A percentile compares a stretch with the other conserved stretches of the same genome.
These are phyloP conservation scores for Xenopus petersii DNA, from an alignment of 2,797 vertebrate genomes.

Conservation along the genomic window DNA sequence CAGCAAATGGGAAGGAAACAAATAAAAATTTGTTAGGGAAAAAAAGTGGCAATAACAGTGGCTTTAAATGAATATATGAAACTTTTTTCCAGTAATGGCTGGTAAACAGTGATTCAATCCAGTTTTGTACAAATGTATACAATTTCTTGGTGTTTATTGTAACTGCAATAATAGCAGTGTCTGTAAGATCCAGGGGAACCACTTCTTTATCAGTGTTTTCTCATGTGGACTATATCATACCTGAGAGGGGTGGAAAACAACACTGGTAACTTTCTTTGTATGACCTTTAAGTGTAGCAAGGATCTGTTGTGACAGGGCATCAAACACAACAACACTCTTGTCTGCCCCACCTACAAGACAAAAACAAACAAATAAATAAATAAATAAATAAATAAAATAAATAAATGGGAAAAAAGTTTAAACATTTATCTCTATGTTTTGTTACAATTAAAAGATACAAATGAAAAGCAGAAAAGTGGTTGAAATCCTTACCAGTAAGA, in stretches of 20 bases:
- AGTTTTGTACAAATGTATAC: too few species aligned
- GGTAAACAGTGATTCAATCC: too few species aligned
- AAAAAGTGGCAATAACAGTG: too few species aligned
- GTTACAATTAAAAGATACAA: background rate
- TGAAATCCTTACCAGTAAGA: conserved; percentile 80
- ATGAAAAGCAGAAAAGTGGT: background rate
- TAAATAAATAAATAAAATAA: background rate
- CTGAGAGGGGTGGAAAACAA: conserved; percentile 96
- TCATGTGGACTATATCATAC: conserved; percentile 40
- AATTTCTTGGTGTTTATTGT: too few species aligned
- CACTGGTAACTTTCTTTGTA: conserved; percentile 94
- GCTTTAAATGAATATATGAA: too few species aligned
- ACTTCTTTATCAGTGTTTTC: too few species aligned
- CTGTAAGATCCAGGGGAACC: too few species aligned
- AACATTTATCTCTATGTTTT: background rate
- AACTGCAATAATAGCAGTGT: too few species aligned
- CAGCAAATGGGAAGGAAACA: too few species aligned
- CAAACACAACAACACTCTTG: conserved; percentile 96
- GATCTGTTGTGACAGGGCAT: conserved; percentile 95
- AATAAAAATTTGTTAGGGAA: too few species aligned
- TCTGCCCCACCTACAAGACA: conserved; percentile 83
- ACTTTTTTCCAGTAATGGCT: too few species aligned
- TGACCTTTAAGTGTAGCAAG: conserved; percentile 97
- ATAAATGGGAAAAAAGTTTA: background rate
- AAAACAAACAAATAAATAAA: background rate